Evolutionary conservation across 2,113 vertebrate species (phyloP).

Genomic region (Perccottus glenii): DNA sequence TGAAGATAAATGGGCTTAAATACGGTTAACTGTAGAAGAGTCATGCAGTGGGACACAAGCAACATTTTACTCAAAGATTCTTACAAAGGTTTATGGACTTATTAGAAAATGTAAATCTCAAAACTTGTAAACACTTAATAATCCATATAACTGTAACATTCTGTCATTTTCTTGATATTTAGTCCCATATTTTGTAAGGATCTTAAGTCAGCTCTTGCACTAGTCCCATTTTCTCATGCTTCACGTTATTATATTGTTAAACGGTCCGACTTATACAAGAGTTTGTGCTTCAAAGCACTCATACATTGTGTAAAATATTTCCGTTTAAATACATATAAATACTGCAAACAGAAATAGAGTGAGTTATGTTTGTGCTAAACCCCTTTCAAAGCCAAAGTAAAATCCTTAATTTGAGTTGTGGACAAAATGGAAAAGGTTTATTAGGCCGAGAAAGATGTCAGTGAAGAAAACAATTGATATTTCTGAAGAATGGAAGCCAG

Average conservation of each 20-base stretch:
- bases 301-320: too few relatives aligned
- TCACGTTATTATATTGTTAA: background rate
- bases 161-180: too few relatives aligned
- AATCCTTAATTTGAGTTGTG: background rate
- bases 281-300: constrained; percentile 1
- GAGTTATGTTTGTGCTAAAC: too few relatives aligned
- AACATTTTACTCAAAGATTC: background rate
- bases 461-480: background rate
- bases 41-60: constrained; percentile 1
- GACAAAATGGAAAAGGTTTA: background rate
- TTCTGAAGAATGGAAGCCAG: background rate
- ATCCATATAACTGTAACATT: too few relatives aligned
- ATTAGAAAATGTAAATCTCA: too few relatives aligned
- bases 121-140: too few relatives aligned
- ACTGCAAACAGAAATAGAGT: background rate
- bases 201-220: background rate
- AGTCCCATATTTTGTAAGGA: background rate
- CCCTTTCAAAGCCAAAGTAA: background rate
- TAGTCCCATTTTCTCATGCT: constrained; percentile 1
- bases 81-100: background rate
- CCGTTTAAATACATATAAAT: constrained; percentile 4
- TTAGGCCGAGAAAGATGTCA: too few relatives aligned
- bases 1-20: constrained; percentile 4
- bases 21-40: constrained; percentile 5
- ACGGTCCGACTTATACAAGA: background rate